These are phyloP conservation scores for Pomatostomus ruficeps DNA, from an alignment of 2,113 vertebrate genomes.

Conservation along the genomic window DNA sequence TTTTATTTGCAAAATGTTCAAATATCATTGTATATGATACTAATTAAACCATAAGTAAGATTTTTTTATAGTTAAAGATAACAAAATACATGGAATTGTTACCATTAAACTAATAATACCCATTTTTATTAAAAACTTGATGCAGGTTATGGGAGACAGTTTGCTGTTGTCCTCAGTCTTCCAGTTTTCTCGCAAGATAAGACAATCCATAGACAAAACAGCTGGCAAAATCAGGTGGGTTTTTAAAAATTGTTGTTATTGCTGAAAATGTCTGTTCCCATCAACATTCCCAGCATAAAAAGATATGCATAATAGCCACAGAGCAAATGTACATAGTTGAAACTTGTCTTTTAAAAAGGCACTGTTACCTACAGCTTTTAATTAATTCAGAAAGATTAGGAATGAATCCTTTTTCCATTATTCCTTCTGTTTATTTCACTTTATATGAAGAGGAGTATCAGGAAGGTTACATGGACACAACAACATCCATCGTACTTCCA, in stretches of 20 bases:
- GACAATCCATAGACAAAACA: constrained; percentile 93
- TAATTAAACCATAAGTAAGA: neutral
- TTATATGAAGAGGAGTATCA: neutral
- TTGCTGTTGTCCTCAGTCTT: constrained; percentile 91
- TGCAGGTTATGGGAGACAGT: constrained; percentile 93
- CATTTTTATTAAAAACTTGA: neutral
- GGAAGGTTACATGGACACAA: neutral
- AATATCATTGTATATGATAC: neutral
- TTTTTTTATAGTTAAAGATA: neutral
- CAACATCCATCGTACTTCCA: neutral
- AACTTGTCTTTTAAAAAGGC: neutral
- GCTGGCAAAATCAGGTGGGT: constrained; percentile 92
- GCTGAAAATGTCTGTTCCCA: neutral
- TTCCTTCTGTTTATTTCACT: neutral
- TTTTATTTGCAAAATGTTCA: neutral
- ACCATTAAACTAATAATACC: neutral
- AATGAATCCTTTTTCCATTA: neutral
- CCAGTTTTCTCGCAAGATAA: constrained; percentile 93
- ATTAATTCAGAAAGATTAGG: neutral
- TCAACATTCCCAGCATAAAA: neutral
- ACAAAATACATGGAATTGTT: neutral
- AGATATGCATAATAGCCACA: neutral
- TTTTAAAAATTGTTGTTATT: neutral
- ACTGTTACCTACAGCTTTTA: neutral
- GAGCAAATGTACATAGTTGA: neutral